Evolutionary conservation across 2,888 invertebrate genomes (phyloP), one percentile per base, ranked within the genome.

Genomic region (Kuschelorhynchus macadamiae): DNA sequence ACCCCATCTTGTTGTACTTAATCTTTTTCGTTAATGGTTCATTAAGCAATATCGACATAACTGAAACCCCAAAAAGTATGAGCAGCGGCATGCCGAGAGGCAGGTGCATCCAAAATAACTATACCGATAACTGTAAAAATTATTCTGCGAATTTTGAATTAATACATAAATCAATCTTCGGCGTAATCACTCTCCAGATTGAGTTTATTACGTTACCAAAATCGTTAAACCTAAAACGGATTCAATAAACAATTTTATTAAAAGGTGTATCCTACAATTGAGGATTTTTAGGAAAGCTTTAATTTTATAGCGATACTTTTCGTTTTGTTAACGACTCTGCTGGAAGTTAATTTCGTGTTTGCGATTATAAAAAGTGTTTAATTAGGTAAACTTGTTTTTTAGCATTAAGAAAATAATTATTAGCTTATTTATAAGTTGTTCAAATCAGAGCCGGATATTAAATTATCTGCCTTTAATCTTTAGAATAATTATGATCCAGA

Each of bases 81-180:
- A 21, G 39, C 53, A 33, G 16, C 42, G 55, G 36, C 20, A 36
- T 14, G 49, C 49, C 47, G 30, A 64, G 49, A 41, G 36, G 59
- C 66, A 66, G 66, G 60, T 66, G 66, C 47, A 18, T 11, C 32
- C 30, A 49, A 59, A 25, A 33, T 52, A 57, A 18, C 50, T 33
- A 65, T 52, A 59, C 59, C 60, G 66, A 36, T 66, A 66, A 66
- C 66, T 60, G 66, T 66, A 66, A 66, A 66, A 53, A 39, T 36
- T 41, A 60, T 49, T 42, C 49, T 17, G 39, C 44, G 57, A 64
- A 57, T 57, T 56, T 56, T 33, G 65, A 65, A 65, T 65, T 65
- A 65, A 65, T 33, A 65, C 65, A 65, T 65, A 65, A 65, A 65
- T 65, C 65, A 65, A 65, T 65, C 65, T 59, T 63, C 17, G 32